Conservation (phyloP, 2,797 vertebrate species). For the Gila robusta region DNA sequence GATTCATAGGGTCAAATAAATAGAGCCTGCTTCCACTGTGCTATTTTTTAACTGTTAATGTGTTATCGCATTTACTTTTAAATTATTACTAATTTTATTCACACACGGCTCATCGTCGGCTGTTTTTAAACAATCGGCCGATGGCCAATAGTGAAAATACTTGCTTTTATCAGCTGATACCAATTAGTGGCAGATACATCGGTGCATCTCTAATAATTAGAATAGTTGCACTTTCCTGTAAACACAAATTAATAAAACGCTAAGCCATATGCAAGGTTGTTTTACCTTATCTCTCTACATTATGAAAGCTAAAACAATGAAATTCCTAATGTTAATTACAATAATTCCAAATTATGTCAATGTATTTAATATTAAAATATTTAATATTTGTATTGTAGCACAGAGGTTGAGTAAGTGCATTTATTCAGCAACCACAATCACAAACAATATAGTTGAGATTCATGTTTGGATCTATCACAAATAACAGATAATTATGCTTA, state of each 20-base stretch:
- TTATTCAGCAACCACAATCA: not conserved
- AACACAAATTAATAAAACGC: not conserved
- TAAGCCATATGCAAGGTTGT: not conserved
- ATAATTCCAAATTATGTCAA: not conserved
- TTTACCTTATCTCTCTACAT: not conserved
- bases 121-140: too few species aligned
- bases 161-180: not conserved
- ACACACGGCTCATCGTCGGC: too few species aligned
- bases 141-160: too few species aligned
- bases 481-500: not conserved
- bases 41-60: too few species aligned
- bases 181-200: not conserved
- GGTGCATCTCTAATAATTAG: not conserved
- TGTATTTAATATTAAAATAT: not conserved
- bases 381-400: not conserved
- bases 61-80: too few species aligned
- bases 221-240: not conserved
- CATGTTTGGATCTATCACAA: not conserved
- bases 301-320: not conserved
- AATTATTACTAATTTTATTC: too few species aligned
- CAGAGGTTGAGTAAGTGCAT: not conserved
- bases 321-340: not conserved
- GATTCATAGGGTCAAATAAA: too few species aligned
- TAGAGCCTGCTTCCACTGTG: too few species aligned
- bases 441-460: not conserved